These are phyloP conservation scores for Yponomeuta plumbellus DNA, from an alignment of 2,888 invertebrate genomes.

Conservation along the genomic window DNA sequence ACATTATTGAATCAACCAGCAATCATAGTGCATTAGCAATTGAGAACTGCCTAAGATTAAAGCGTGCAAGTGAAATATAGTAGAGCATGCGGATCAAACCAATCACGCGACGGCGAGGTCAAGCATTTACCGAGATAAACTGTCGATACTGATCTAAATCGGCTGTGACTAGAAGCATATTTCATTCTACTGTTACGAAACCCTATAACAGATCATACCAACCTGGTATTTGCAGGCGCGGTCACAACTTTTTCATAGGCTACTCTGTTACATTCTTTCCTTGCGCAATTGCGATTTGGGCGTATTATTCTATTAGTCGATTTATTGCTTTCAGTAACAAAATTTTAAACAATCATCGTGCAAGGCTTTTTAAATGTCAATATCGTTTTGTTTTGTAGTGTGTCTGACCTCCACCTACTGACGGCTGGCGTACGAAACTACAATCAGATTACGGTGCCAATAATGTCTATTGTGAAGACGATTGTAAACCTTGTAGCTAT, in stretches of 20 bases:
- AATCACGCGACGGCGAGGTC: conserved; percentile 37
- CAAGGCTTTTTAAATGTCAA: conserved; percentile 61
- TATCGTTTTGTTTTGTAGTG: conserved; percentile 20
- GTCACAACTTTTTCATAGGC: neutral
- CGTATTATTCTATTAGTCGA: neutral
- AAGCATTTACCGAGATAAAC: conserved; percentile 32
- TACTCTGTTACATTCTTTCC: neutral
- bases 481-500: conserved; percentile 47
- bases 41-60: conserved; percentile 1
- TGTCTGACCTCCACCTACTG: conserved; percentile 40
- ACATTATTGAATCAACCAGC: neutral
- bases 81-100: conserved; percentile 10
- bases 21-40: neutral
- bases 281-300: neutral
- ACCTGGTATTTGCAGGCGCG: conserved; percentile 1
- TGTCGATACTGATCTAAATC: conserved; percentile 34
- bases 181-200: conserved; percentile 12
- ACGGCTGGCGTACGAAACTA: conserved; percentile 52
- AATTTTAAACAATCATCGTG: conserved; percentile 40
- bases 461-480: conserved; percentile 56
- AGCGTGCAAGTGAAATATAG: conserved; percentile 3
- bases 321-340: conserved; percentile 10
- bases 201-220: neutral
- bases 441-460: conserved; percentile 59
- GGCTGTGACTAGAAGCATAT: neutral